Conservation (phyloP, 2,888 invertebrate genomes). For the Diachrysia chrysitis region DNA sequence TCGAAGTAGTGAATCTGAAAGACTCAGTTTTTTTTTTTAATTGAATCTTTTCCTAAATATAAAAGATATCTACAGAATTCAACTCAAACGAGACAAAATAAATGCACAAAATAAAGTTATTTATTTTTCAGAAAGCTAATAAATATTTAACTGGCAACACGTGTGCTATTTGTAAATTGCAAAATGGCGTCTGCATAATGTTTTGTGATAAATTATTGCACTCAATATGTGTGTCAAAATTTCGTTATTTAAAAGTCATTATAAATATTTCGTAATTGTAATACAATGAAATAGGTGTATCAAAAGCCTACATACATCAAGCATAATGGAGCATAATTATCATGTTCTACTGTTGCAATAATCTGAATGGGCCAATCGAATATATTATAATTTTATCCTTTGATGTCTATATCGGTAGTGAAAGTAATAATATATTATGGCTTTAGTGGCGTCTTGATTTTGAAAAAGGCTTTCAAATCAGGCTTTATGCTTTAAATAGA, state of each 20-base stretch:
- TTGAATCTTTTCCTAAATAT: too few species aligned
- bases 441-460: too few species aligned
- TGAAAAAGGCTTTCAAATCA: not conserved
- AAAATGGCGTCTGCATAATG: constrained; percentile 7
- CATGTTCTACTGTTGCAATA: constrained; percentile 44
- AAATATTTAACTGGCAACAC: constrained; percentile 9
- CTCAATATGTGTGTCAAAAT: constrained; percentile 26
- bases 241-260: constrained; percentile 38
- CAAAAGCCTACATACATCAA: constrained; percentile 31
- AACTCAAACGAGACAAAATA: not conserved
- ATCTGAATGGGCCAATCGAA: constrained; percentile 29
- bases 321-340: constrained; percentile 42
- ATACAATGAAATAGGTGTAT: constrained; percentile 45
- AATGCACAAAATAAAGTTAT: not conserved
- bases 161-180: constrained; percentile 10
- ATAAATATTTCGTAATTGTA: constrained; percentile 31
- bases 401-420: constrained; percentile 16
- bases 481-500: not conserved
- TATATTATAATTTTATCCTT: constrained; percentile 30
- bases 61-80: too few species aligned
- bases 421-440: constrained; percentile 10
- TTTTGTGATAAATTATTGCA: constrained; percentile 22
- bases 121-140: not conserved
- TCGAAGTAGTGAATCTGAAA: too few species aligned
- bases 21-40: too few species aligned